Base-by-base conservation (phyloP, 2,888 invertebrate genomes). In the Calameuta pallipes region DNA sequence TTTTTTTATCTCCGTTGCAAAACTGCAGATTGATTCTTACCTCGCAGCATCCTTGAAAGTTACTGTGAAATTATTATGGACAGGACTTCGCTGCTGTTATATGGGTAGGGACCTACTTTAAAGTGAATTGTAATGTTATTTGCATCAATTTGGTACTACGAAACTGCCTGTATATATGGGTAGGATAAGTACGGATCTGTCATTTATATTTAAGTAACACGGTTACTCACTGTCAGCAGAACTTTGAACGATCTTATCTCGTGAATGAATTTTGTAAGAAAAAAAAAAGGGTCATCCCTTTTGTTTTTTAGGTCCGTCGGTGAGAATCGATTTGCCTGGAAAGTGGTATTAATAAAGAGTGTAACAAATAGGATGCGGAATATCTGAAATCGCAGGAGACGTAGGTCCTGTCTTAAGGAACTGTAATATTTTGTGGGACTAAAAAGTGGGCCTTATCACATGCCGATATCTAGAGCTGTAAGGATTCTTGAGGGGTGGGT, bases 281-380 rank as follows among this genome's bases (percentile, higher is more conserved):
- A 15, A 23, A 23, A 56, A 23, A 6, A 9, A 56, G 23, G 56
- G 56, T 56, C 56, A 23, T 56, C 23, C 23, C 23, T 56, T 56
- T 41, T 41, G 15, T 6, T 15, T 23, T 23, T 56, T 56, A 15
- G 56, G 56, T 9, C 23, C 23, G 23, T 23, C 23, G 56, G 9
- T 56, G 56, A 56, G 56, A 56, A 56, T 56, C 23, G 56, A 56
- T 56, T 56, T 56, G 56, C 56, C 56, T 56, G 56, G 56, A 56
- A 56, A 56, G 56, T 56, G 81, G 85, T 85, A 87, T 86, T 86
- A 86, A 87, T 87, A 87, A 85, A 87, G 85, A 83, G 75, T 79
- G 82, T 86, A 82, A 85, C 82, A 86, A 87, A 87, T 87, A 35
- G 75, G 68, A 80, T 76, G 83, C 83, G 84, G 81, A 84, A 85